Base-by-base conservation (phyloP, 2,797 vertebrate genomes). In the Anabas testudineus region DNA sequence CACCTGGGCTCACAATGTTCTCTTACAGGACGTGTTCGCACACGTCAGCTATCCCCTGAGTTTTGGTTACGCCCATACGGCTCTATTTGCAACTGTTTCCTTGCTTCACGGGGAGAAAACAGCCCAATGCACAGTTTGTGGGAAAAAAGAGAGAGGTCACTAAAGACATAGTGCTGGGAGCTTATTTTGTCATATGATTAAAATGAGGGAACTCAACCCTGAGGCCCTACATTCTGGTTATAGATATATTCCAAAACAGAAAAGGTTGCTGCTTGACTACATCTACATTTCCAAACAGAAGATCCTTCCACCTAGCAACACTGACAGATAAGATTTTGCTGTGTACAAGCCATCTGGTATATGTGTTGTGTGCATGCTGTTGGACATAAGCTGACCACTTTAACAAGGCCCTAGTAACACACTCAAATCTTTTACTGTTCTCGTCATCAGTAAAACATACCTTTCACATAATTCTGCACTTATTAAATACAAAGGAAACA, bases 11-110 rank as follows among this genome's bases (percentile, higher is more conserved):
- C 78, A 71, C 39, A 8, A 60, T 78, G 69, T 73, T 80, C 76
- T 69, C 70, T 77, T 59, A 80, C 77, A 55, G 76, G 70, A 86
- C 90, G 41, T 89, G 91, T 89, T 67, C 56, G 21, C 70, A 85
- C 92, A 82, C 43, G 89, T 76, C 70, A 66, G 78, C 73, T 46
- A 64, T 84, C 80, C 83, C 65, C 62, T 39, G 68, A 72, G 83
- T 63, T 80, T 46, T 45, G 80, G 85, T 80, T 75, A 83, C 87
- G 15, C 90, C 90, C 87, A 49, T 66, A 18, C 68, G 7, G 68
- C 80, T 85, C 67, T 63, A 79, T 80, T 63, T 81, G 48, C 19
- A 76, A 70, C 68, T 43, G 65, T 78, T 51, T 83, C 64, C 51
- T 47, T 13, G n/a, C 64, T 80, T 80, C 30, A 45, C 32, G 42